Base-by-base conservation (phyloP, 2,113 vertebrate genomes). In the Bagarius yarrelli region DNA sequence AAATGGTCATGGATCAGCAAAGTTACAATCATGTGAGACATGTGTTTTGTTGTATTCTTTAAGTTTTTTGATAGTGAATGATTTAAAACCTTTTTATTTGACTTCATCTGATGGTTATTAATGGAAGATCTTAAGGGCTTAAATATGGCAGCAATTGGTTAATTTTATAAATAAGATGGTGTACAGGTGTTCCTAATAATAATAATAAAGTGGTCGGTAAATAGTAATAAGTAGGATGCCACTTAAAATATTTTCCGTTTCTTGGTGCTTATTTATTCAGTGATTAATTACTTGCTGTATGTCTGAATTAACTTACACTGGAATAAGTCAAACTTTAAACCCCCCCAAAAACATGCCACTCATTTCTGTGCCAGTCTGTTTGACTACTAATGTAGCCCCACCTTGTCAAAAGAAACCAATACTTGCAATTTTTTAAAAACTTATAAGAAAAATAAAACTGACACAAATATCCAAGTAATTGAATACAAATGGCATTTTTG, bases 11-110 rank as follows among this genome's bases (percentile, higher is more conserved):
- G 34, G n/a, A 47, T 76, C 44, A 27, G 8, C 69, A 32, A 56
- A 32, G 73, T 76, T 81, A 59, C 78, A 80, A 63, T 63, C 79
- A 56, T 56, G 9, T 21, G 8, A 61, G 67, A 30, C 30, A 18
- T 53, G 8, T 1, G 8, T 16, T 52, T 71, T 30, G 34, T 25
- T 25, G 40, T 1, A 44, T 23, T 67, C 21, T 27, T 2, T 19
- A 36, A 12, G 25, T 71, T 15, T 59, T 59, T 23, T 21, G 27
- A 2, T 69, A 50, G 12, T 21, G 63, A 56, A 66, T 13, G 4
- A n/a, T 23, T 36, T 5, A 36, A 15, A 19, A 12, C 44, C 4
- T 55, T 66, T 64, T 23, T 34, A 55, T 23, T n/a, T 6, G 34
- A n/a, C 36, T 67, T 1, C 12, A 12, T 50, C 40, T 52, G n/a